Conservation (phyloP, 2,797 vertebrate species). For the Enteromius mattozi region DNA sequence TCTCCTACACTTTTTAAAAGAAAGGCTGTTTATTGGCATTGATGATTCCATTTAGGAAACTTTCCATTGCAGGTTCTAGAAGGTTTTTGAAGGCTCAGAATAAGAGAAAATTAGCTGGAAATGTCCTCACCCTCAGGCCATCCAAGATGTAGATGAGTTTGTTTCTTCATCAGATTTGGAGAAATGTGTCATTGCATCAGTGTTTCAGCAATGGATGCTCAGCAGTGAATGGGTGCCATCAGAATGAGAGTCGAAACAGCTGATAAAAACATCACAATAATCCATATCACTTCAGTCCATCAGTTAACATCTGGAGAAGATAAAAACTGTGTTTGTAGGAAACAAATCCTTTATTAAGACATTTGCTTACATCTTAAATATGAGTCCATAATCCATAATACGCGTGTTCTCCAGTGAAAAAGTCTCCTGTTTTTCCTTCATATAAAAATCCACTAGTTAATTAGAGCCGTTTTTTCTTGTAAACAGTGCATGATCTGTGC, state of each 20-base stretch:
- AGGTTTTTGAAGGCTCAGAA: no score
- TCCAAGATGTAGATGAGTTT: background rate
- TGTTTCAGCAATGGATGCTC: background rate
- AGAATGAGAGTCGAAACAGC: background rate
- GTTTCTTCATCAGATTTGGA: background rate
- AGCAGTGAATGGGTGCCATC: background rate
- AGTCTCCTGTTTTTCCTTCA: no score
- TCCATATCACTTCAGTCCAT: background rate
- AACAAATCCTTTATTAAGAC: background rate
- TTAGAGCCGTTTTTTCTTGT: background rate
- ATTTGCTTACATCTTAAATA: no score
- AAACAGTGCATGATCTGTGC: background rate
- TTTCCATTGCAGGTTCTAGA: no score
- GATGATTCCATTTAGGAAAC: no score
- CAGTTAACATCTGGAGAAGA: background rate
- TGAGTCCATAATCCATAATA: background rate
- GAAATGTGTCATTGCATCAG: no score
- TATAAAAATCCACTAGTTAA: background rate
- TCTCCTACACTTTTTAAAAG: background rate
- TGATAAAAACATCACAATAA: background rate
- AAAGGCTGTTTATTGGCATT: background rate
- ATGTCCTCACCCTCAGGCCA: background rate
- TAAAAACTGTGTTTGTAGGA: background rate
- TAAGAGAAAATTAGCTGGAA: no score
- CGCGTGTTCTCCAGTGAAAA: no score